These are phyloP conservation scores for Brachionus rotundiformis DNA, from an alignment of 1,140 invertebrate genomes.

Conservation along the genomic window DNA sequence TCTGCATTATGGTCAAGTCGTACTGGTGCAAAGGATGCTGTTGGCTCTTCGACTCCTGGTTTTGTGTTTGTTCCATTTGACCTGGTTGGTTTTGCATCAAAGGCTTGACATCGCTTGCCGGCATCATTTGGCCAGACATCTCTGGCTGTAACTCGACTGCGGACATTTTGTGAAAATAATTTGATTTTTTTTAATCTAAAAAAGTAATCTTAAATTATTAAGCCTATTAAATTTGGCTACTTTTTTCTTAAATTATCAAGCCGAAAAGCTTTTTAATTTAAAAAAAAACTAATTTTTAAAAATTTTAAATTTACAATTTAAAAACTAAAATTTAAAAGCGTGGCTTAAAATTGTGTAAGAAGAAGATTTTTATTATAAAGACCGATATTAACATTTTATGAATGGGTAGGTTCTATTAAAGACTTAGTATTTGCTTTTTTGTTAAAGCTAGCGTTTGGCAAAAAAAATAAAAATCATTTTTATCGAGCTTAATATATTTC, in stretches of 20 bases:
- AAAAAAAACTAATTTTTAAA: slow-evolving; percentile 1
- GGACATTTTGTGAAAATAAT: slow-evolving; percentile 28
- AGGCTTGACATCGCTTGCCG: background rate
- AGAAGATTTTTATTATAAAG: background rate
- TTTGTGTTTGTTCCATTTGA: background rate
- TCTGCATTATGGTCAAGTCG: slow-evolving; percentile 50
- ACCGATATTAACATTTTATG: background rate
- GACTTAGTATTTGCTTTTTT: background rate
- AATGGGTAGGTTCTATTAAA: background rate
- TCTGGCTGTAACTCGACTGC: slow-evolving; percentile 42
- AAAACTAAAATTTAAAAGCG: slow-evolving; percentile 25
- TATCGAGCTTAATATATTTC: background rate
- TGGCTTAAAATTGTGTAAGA: background rate
- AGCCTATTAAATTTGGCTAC: background rate
- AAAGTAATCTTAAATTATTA: slow-evolving; percentile 23
- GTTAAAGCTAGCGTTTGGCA: background rate
- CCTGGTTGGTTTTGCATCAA: background rate
- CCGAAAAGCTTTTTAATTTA: slow-evolving; percentile 14
- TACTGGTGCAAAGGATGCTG: slow-evolving; percentile 47
- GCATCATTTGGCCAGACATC: slow-evolving; percentile 1
- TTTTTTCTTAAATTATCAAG: background rate
- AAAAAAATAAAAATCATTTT: background rate
- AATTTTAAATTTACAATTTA: slow-evolving; percentile 4
- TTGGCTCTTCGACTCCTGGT: slow-evolving; percentile 7
- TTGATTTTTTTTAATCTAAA: slow-evolving; percentile 19